Conservation (phyloP, 2,113 vertebrate species). For the Antechinus stuartii region DNA sequence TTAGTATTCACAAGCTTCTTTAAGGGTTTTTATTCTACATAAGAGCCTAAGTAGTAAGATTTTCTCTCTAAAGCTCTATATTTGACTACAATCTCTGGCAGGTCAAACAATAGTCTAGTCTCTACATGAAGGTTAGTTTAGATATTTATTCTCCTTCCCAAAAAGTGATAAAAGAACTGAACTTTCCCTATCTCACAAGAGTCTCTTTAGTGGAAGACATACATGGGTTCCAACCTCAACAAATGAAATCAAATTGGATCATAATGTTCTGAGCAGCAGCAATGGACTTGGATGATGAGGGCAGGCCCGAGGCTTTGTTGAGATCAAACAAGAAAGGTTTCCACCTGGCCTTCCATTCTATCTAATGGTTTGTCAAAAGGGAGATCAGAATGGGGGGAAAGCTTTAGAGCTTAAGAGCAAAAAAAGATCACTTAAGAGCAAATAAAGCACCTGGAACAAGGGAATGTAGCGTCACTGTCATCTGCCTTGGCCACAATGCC, state of each 20-base stretch:
- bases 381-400: background rate
- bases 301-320: background rate
- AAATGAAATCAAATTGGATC: background rate
- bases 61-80: background rate
- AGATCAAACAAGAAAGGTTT: background rate
- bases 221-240: background rate
- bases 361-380: background rate
- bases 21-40: background rate
- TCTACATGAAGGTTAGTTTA: background rate
- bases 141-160: background rate
- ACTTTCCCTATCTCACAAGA: background rate
- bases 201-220: background rate
- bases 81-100: background rate
- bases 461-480: background rate
- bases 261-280: background rate
- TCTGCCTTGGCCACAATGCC: background rate
- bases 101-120: background rate
- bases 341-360: background rate
- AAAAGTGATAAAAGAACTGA: background rate
- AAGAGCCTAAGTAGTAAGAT: background rate
- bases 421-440: background rate
- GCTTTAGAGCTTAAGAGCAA: background rate
- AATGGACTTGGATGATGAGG: background rate
- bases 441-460: background rate
- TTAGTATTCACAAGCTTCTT: background rate